These are phyloP conservation scores for Drosophila niveifrons DNA, from an alignment of 2,888 invertebrate genomes.

Conservation along the genomic window DNA sequence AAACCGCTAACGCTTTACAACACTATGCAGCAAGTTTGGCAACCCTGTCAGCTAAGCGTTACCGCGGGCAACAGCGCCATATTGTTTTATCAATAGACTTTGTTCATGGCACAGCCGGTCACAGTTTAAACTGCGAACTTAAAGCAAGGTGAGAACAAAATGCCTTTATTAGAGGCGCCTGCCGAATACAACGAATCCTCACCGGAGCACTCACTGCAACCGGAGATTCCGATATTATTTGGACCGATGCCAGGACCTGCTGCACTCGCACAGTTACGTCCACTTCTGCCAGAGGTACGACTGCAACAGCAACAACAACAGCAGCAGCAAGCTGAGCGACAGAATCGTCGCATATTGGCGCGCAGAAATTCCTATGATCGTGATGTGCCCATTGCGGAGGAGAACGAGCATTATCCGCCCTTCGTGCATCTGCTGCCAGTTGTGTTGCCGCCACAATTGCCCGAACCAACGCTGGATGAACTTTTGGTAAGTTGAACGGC, in stretches of 20 bases:
- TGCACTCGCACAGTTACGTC: slow-evolving; percentile 57
- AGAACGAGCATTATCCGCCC: slow-evolving; percentile 77
- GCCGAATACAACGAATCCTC: slow-evolving; percentile 78
- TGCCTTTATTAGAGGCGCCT: slow-evolving; percentile 83
- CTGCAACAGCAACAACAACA: slow-evolving; percentile 46
- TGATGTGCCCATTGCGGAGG: slow-evolving; percentile 78
- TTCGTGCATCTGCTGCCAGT: slow-evolving; percentile 86
- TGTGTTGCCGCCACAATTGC: slow-evolving; percentile 85
- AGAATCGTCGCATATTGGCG: slow-evolving; percentile 48
- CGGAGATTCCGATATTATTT: slow-evolving; percentile 59
- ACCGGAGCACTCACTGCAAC: slow-evolving; percentile 83
- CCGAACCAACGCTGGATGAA: slow-evolving; percentile 88
- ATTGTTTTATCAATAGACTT: slow-evolving; percentile 58
- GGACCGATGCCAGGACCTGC: slow-evolving; percentile 59
- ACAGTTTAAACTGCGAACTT: background rate
- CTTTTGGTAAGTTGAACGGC: slow-evolving; percentile 85
- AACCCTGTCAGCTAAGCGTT: slow-evolving; percentile 45
- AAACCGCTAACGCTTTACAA: background rate
- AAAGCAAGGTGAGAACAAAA: slow-evolving; percentile 29
- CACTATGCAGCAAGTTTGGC: slow-evolving; percentile 5
- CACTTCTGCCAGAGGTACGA: slow-evolving; percentile 54
- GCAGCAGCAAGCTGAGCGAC: slow-evolving; percentile 23
- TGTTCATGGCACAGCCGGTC: slow-evolving; percentile 28
- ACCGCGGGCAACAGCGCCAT: slow-evolving; percentile 28
- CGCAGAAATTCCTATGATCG: slow-evolving; percentile 73